phyloP scores from a whole-genome alignment of 2,888 invertebrate genomes.

The Phyllotreta cruciferae region DNA sequence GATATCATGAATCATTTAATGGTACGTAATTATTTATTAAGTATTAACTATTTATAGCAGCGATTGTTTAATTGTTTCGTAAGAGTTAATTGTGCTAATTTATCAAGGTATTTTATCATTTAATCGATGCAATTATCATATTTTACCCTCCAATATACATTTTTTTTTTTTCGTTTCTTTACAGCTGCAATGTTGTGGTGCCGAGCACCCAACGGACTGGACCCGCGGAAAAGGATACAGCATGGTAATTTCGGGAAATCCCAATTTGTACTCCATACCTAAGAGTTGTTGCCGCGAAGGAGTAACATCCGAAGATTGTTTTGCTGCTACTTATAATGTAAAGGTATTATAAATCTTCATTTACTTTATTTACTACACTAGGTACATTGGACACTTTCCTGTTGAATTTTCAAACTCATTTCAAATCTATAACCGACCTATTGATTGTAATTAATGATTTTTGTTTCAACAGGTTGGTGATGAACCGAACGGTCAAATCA shows the following conservation, averaged over 20 bases:
- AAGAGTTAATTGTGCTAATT: too few relatives aligned
- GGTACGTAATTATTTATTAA: not conserved
- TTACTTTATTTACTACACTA: not conserved
- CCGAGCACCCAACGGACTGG: constrained; percentile 76
- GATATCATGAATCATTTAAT: not conserved
- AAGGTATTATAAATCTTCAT: constrained; percentile 33
- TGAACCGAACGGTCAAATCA: constrained; percentile 47
- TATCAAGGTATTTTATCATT: too few relatives aligned
- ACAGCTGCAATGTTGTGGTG: constrained; percentile 81
- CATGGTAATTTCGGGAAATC: constrained; percentile 63
- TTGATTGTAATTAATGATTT: not conserved
- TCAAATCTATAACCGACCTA: not conserved
- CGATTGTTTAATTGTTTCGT: not conserved
- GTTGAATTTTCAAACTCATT: not conserved
- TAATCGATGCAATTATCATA: not conserved
- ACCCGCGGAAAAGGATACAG: constrained; percentile 66
- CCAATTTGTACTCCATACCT: constrained; percentile 66
- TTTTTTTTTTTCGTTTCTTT: constrained; percentile 33
- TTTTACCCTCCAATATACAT: not conserved
- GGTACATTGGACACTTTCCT: too few relatives aligned
- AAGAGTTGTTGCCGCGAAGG: constrained; percentile 66
- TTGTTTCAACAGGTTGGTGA: constrained; percentile 43
- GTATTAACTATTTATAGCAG: not conserved
- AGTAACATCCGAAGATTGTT: constrained; percentile 61
- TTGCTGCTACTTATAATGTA: constrained; percentile 56